Evolutionary conservation across 2,888 invertebrate species (phyloP).

Genomic region (Halictus quadricinctus): DNA sequence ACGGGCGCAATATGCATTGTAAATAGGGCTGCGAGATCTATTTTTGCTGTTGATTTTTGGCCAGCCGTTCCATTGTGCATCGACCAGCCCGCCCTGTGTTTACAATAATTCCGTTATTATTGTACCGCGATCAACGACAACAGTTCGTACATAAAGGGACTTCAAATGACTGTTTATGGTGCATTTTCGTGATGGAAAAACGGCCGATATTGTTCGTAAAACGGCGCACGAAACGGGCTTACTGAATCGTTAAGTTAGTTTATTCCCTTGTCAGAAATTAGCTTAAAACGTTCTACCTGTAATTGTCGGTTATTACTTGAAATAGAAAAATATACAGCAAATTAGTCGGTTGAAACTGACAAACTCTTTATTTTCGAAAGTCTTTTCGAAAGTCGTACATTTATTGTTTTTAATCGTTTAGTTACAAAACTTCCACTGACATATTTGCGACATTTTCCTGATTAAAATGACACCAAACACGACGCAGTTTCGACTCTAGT

Average conservation of each 20-base stretch:
- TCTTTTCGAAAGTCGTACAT: too few relatives aligned
- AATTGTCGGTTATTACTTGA: neutral
- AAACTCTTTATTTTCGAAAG: too few relatives aligned
- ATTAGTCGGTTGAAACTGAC: too few relatives aligned
- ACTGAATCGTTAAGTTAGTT: too few relatives aligned
- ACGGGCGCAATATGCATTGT: slow-evolving; percentile 25
- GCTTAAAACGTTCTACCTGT: neutral
- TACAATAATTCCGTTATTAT: slow-evolving; percentile 25
- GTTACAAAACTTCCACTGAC: too few relatives aligned
- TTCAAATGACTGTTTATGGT: slow-evolving; percentile 11
- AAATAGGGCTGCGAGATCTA: slow-evolving; percentile 29
- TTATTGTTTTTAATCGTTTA: too few relatives aligned
- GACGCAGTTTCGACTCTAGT: too few relatives aligned
- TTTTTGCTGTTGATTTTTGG: slow-evolving; percentile 31
- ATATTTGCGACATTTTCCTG: too few relatives aligned
- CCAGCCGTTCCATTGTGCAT: neutral
- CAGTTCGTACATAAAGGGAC: neutral
- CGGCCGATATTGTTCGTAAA: neutral
- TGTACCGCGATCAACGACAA: slow-evolving; percentile 13
- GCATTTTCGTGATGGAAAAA: neutral
- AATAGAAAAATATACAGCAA: too few relatives aligned
- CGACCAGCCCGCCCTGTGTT: slow-evolving; percentile 15
- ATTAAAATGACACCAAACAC: too few relatives aligned
- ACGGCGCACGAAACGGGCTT: neutral
- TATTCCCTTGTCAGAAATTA: neutral